phyloP scores from a whole-genome alignment of 2,113 vertebrate genomes.

The Progne subis region DNA sequence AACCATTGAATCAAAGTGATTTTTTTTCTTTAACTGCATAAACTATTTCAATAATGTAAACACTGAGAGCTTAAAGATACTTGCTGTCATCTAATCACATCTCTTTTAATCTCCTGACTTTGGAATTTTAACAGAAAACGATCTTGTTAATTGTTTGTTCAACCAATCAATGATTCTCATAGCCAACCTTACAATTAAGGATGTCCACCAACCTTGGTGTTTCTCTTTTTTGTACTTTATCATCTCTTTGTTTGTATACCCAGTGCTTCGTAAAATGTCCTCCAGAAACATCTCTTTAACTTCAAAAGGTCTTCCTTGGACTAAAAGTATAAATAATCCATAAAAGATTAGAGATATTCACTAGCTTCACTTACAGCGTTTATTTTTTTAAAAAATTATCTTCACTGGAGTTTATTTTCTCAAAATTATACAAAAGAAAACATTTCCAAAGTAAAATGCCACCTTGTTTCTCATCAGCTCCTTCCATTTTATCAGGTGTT shows the following conservation, averaged over 20 bases:
- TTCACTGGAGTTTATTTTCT: neutral
- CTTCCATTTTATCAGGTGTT: neutral
- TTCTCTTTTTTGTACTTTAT: slow-evolving; percentile 84
- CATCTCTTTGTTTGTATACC: slow-evolving; percentile 85
- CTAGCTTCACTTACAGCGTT: neutral
- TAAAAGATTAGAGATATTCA: neutral
- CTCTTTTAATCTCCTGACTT: neutral
- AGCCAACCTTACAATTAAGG: neutral
- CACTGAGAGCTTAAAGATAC: neutral
- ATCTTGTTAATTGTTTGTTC: neutral
- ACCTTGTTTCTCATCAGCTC: neutral
- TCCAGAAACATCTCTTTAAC: slow-evolving; percentile 93
- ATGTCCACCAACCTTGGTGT: slow-evolving; percentile 78
- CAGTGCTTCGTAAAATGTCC: slow-evolving; percentile 87
- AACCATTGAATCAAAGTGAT: neutral
- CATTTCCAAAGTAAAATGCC: neutral
- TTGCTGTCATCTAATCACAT: neutral
- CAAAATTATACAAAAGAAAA: neutral
- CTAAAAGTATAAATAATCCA: slow-evolving; percentile 59
- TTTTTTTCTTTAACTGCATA: neutral
- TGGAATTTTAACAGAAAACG: neutral
- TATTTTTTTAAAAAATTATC: neutral
- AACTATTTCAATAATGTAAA: neutral
- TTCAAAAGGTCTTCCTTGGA: slow-evolving; percentile 89
- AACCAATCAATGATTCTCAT: neutral